A percentile compares a stretch with the other conserved stretches of the same genome.
These are phyloP conservation scores for Oreohelix idahoensis DNA, from an alignment of 1,140 invertebrate species.

Conservation along the genomic window DNA sequence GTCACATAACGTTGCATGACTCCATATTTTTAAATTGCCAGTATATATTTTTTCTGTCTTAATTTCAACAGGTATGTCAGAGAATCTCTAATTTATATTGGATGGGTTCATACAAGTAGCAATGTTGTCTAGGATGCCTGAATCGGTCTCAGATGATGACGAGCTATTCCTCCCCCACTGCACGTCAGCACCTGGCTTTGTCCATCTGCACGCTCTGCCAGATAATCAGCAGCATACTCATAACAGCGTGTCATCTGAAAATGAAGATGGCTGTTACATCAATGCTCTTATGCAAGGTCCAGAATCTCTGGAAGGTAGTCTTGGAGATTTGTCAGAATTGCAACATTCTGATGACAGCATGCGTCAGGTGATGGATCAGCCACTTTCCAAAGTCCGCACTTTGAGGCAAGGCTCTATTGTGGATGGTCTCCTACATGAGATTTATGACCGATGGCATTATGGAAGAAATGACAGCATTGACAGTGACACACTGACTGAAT, in stretches of 20 bases:
- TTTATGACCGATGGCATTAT: conserved; percentile 72
- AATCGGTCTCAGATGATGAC: conserved; percentile 9
- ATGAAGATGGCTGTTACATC: background rate
- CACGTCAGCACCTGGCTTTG: background rate
- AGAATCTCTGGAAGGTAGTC: background rate
- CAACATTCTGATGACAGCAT: conserved; percentile 4
- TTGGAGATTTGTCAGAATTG: background rate
- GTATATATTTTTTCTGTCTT: background rate
- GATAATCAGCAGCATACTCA: background rate
- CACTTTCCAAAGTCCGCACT: background rate
- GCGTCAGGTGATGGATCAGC: background rate
- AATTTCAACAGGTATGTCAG: background rate
- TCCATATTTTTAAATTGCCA: too few relatives aligned
- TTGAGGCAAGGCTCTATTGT: conserved; percentile 65
- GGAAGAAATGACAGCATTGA: conserved; percentile 70
- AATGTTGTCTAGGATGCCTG: background rate
- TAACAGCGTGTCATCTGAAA: background rate
- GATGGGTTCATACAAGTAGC: background rate
- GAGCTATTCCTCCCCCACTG: background rate
- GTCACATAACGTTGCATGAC: too few relatives aligned
- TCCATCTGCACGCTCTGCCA: background rate
- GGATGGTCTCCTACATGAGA: conserved; percentile 72
- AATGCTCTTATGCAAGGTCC: background rate
- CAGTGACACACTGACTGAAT: conserved; percentile 72
- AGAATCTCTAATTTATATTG: background rate